Conservation (phyloP, 2,113 vertebrate species). For the Oryzias woworae region DNA sequence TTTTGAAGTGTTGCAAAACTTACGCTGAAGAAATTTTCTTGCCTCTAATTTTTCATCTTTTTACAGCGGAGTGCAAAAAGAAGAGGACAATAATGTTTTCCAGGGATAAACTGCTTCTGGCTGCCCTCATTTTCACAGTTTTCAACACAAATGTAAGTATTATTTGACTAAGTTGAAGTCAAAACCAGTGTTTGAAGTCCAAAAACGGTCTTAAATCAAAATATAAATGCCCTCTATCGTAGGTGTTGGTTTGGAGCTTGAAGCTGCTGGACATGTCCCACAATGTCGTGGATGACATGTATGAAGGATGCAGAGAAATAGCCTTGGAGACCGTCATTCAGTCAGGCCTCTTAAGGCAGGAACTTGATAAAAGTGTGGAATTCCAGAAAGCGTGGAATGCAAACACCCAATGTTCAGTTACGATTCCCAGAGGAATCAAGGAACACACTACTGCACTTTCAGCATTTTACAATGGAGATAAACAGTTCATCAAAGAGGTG, state of each 20-base stretch:
- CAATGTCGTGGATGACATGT: slow-evolving; percentile 54
- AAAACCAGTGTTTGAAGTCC: background rate
- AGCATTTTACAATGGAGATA: background rate
- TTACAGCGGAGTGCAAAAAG: slow-evolving; percentile 3
- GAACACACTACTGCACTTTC: slow-evolving; percentile 52
- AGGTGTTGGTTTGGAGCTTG: slow-evolving; percentile 5
- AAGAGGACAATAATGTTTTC: slow-evolving; percentile 37
- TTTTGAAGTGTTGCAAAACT: no score
- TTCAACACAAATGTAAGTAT: slow-evolving; percentile 39
- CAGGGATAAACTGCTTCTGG: slow-evolving; percentile 10
- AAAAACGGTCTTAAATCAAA: slow-evolving; percentile 1
- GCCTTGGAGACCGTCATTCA: slow-evolving; percentile 53
- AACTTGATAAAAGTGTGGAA: background rate
- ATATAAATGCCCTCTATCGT: background rate
- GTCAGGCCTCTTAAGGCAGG: slow-evolving; percentile 47
- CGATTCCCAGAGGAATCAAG: slow-evolving; percentile 25
- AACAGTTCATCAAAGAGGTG: background rate
- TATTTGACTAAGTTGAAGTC: background rate
- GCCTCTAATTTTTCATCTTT: background rate
- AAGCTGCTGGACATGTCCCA: slow-evolving; percentile 36
- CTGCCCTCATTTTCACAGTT: slow-evolving; percentile 13
- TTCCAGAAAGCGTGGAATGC: slow-evolving; percentile 26
- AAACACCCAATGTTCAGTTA: accelerated
- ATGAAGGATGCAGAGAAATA: slow-evolving; percentile 43
- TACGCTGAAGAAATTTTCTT: no score